A percentile compares a stretch with the other conserved stretches of the same genome.
Conservation (phyloP, 2,888 invertebrate species). For the Hydrotaea cyrtoneurina region DNA sequence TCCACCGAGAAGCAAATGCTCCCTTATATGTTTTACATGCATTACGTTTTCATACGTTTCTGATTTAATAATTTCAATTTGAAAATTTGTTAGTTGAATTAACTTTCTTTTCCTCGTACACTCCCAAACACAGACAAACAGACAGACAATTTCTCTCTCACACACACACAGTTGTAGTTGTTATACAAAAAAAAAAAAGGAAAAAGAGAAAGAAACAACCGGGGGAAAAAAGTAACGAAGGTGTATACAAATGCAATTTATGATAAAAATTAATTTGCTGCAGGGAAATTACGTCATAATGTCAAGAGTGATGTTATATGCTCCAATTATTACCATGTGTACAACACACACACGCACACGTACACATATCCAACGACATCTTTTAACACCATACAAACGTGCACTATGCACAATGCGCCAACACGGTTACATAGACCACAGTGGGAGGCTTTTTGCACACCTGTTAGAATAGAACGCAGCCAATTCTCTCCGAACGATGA, state of each 20-base stretch:
- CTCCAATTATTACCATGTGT: conserved; percentile 75
- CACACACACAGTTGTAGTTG: not conserved
- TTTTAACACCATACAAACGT: conserved; percentile 37
- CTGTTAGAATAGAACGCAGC: too few species aligned
- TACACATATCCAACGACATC: conserved; percentile 10
- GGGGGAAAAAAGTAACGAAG: conserved; percentile 10
- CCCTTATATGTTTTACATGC: not conserved
- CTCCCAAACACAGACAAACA: not conserved
- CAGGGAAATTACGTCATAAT: conserved; percentile 74
- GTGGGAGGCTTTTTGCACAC: too few species aligned
- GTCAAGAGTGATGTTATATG: conserved; percentile 79
- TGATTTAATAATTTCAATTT: conserved; percentile 60
- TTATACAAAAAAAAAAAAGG: not conserved
- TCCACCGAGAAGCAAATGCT: not conserved
- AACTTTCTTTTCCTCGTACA: conserved; percentile 49
- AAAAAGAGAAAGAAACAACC: conserved; percentile 34
- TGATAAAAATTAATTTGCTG: conserved; percentile 69
- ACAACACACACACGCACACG: conserved; percentile 11
- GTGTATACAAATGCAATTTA: conserved; percentile 49
- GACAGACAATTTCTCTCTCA: conserved; percentile 21
- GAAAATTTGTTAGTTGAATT: conserved; percentile 61
- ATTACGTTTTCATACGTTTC: conserved; percentile 35
- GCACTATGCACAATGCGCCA: not conserved
- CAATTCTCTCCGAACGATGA: too few species aligned
- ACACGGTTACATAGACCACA: not conserved